These are phyloP conservation scores for Cervus canadensis DNA, from an alignment of 2,113 vertebrate genomes.

Conservation along the genomic window DNA sequence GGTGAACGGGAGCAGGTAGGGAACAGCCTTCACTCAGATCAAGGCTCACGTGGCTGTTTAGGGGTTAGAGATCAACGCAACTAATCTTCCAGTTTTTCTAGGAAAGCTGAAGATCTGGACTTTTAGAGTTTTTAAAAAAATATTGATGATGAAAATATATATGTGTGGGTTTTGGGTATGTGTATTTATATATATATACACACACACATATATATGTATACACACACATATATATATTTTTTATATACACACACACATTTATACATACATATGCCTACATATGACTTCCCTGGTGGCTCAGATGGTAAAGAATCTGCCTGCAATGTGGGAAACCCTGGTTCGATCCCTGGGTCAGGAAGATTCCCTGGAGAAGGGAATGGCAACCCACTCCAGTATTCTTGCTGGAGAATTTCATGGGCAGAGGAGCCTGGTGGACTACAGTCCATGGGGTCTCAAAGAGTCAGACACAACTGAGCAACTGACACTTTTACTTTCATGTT, in stretches of 20 bases:
- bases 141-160: neutral
- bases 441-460: neutral
- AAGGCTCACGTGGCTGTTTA: accelerated
- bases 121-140: neutral
- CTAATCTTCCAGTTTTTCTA: neutral
- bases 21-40: no score
- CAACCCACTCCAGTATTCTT: neutral
- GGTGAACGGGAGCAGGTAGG: accelerated
- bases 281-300: neutral
- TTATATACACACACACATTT: neutral
- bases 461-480: neutral
- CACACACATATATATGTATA: neutral
- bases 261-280: neutral
- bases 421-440: neutral
- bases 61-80: neutral
- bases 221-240: neutral
- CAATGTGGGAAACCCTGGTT: neutral
- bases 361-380: neutral
- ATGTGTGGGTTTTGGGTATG: neutral
- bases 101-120: neutral
- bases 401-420: neutral
- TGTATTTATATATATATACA: neutral
- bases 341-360: neutral
- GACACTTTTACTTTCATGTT: neutral
- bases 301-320: neutral